Base-by-base conservation (phyloP, 2,888 invertebrate genomes). In the Aspidiotus rigidus region DNA sequence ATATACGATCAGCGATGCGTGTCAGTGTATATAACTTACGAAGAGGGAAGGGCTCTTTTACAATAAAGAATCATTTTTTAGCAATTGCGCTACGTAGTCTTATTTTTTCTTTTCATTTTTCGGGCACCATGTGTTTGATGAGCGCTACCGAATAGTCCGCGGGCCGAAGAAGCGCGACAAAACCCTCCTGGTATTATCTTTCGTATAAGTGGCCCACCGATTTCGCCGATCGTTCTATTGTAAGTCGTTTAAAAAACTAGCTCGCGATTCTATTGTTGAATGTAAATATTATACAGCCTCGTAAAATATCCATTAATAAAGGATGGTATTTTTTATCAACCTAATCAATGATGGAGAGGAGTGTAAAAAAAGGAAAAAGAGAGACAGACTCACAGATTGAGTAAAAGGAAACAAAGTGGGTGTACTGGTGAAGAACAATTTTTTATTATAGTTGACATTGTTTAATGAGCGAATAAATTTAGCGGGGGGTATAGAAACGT, bases 1-100 rank as follows among this genome's bases (percentile, higher is more conserved):
- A 28, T 28, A 28, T 28, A 28, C 28, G 28, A 28, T 49, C 49
- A 49, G 3, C n/a, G 49, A 49, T 49, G 49, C 49, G 49, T 49
- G 49, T 49, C 49, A 49, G 49, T n/a, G n/a, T 28, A 28, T 28
- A 28, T 28, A 28, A 28, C 28, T 28, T 28, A 28, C 49, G 49
- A 49, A 28, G 28, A 28, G 28, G 49, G 49, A 49, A 49, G 49
- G 49, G 49, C 49, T 49, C 49, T 17, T 66, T 57, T 28, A 57
- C 66, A 57, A 66, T 57, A 55, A 66, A 66, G 66, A 57, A 41
- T 66, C 69, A 69, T 69, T 69, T 69, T 69, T 69, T 69, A 69
- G 61, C 69, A 69, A 69, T 69, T 54, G 69, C 62, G 56, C 66
- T 28, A 42, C 57, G 63, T 53, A 53, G 2, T 28, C 28, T 28